These are phyloP conservation scores for Tringa solitaria DNA, from an alignment of 2,113 vertebrate species.

Conservation along the genomic window DNA sequence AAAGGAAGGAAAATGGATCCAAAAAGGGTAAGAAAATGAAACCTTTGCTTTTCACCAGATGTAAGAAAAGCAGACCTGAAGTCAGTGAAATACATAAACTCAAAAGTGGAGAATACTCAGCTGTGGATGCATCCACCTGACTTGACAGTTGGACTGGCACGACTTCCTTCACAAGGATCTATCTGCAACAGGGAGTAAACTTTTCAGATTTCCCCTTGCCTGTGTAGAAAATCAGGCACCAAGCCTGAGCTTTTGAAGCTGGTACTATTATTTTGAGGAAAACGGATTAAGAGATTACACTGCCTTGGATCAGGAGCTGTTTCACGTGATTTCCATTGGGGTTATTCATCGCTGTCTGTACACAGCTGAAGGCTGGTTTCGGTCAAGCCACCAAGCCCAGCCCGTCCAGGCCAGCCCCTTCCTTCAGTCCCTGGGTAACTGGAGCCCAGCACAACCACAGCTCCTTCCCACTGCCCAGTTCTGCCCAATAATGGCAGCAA, in stretches of 20 bases:
- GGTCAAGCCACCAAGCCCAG: fast-evolving
- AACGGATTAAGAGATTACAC: not conserved
- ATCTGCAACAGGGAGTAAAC: not conserved
- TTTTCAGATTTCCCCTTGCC: not conserved
- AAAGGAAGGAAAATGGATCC: not conserved
- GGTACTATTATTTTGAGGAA: not conserved
- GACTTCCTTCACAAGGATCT: not conserved
- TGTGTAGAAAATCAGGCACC: not conserved
- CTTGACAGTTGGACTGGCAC: not conserved
- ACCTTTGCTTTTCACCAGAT: not conserved
- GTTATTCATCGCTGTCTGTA: fast-evolving
- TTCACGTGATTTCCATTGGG: not conserved
- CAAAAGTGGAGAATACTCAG: not conserved
- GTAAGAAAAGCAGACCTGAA: not conserved
- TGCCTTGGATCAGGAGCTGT: not conserved
- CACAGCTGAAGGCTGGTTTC: fast-evolving
- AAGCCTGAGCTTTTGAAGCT: not conserved
- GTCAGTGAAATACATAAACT: not conserved
- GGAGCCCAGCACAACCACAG: fast-evolving
- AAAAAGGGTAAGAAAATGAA: not conserved
- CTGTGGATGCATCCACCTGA: too few species aligned
- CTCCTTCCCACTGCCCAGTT: not conserved
- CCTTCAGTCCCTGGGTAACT: not conserved
- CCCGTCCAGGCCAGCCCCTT: fast-evolving
- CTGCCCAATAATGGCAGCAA: not conserved